Base-by-base conservation (phyloP, 2,113 vertebrate species). In the Tachuris rubrigastra region DNA sequence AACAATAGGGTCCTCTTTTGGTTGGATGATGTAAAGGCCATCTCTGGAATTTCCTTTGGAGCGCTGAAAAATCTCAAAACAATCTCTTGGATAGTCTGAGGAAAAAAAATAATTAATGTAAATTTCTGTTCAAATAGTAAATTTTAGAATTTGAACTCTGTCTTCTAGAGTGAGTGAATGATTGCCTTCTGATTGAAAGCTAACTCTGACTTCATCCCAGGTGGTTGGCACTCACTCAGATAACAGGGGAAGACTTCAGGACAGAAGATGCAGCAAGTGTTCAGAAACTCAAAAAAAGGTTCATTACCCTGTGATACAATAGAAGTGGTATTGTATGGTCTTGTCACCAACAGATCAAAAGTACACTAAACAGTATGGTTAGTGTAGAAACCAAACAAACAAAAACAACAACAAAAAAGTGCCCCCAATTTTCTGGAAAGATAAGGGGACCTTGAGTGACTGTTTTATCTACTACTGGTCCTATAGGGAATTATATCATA, bases 21-120 rank as follows among this genome's bases (percentile, higher is more conserved):
- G 98, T 41, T 98, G 97, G 96, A 99, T 98, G 81, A 99, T 94
- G 79, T 99, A 99, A 60, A 98, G 92, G 3, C 99, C 99, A 42
- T 99, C 98, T 86, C 88, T 97, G 67, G 98, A 96, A 58, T 95
- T 96, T 68, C 98, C 98, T 75, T 97, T 97, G 49, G 98, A 98
- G n/a, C 9, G 93, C 95, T 98, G 97, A 94, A 98, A 98, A 97
- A 99, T 98, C 74, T 99, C 98, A 93, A 98, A 93, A 89, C 99
- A 99, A 89, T 99, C 98, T 77, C 98, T 98, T 62, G 98, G 98
- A 58, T 98, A 96, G 53, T 96, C 98, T 99, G 96, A 80, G 12
- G 5, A 46, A 53, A 39, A 56, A 50, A 27, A 47, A 12, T 52
- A 58, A 6, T 72, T 30, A 14, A 60, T 76, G 11, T 66, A 30